Base-by-base conservation (phyloP, 2,888 invertebrate species). In the Elegia similella region DNA sequence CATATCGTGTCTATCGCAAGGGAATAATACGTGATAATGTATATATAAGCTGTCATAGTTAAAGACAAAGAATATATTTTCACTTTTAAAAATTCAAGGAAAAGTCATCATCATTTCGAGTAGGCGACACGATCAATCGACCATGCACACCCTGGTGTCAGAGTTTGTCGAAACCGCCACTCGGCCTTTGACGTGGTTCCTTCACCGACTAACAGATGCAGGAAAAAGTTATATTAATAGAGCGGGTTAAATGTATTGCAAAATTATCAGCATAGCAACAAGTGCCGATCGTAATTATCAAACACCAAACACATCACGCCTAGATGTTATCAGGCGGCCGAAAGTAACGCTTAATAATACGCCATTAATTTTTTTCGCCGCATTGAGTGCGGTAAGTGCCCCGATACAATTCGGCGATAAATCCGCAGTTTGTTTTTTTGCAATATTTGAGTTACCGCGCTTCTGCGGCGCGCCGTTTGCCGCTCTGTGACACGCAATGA, bases 401-500 rank as follows among this genome's bases (percentile, higher is more conserved):
- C 30, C 30, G 53, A 54, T 54, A 54, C 53, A 54, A 52, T 42
- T 32, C 42, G 16, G 32, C 43, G 53, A 54, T 54, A 54, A 54
- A 43, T 32, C 52, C 61, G 58, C 62, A 59, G 60, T 42, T 34
- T 34, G 17, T 16, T 43, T 32, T 62, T 62, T 55, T 58, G 55
- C 34, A 56, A 64, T 64, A 67, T 68, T 73, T 60, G 57, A 59
- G 57, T 62, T 63, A 60, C 52, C 38, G 42, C 44, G 57, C 34
- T 60, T 56, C 56, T 38, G 55, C 55, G 57, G 59, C 57, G 42
- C 50, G 59, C 66, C 72, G 13, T 38, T 59, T 69, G 76, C 62
- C 59, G 60, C 57, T 59, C 61, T 59, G 59, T 54, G 53, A 6
- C 30, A 16, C 15, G 53, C 43, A 43, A 30, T 42, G 1, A 6